Percentiles rank a stretch among this genome's conserved stretches.
phyloP scores from a whole-genome alignment of 2,888 invertebrate genomes.

The Tenthredo distinguenda region DNA sequence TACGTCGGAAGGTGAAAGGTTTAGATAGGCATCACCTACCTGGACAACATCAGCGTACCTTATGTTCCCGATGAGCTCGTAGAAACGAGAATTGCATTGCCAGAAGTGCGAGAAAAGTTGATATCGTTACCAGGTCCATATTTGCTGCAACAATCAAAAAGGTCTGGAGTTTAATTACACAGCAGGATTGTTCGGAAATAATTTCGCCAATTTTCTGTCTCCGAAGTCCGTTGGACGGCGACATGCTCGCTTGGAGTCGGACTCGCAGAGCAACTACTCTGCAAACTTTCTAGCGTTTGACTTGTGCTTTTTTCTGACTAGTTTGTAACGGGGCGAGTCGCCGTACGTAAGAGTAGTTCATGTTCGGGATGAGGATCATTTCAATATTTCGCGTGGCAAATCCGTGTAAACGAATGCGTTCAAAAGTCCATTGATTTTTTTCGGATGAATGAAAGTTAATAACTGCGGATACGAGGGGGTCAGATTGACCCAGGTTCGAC shows the following conservation, averaged over 20 bases:
- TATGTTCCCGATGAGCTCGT: conserved; percentile 75
- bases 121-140: conserved; percentile 68
- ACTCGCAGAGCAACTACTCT: background rate
- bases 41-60: conserved; percentile 65
- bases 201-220: background rate
- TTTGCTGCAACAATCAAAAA: conserved; percentile 66
- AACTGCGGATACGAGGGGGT: conserved; percentile 40
- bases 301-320: background rate
- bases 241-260: background rate
- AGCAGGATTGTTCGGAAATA: background rate
- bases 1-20: conserved; percentile 34
- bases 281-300: background rate
- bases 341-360: background rate
- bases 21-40: conserved; percentile 51
- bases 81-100: conserved; percentile 66
- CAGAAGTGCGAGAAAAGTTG: conserved; percentile 65
- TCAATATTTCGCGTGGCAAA: background rate
- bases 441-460: conserved; percentile 66
- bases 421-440: conserved; percentile 56
- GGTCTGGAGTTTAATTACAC: background rate
- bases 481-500: conserved; percentile 66
- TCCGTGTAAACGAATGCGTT: background rate
- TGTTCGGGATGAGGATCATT: background rate
- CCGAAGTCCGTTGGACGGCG: background rate
- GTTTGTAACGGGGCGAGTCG: background rate